Evolutionary conservation across 2,113 vertebrate genomes (phyloP).

Genomic region (Rhineura floridana): DNA sequence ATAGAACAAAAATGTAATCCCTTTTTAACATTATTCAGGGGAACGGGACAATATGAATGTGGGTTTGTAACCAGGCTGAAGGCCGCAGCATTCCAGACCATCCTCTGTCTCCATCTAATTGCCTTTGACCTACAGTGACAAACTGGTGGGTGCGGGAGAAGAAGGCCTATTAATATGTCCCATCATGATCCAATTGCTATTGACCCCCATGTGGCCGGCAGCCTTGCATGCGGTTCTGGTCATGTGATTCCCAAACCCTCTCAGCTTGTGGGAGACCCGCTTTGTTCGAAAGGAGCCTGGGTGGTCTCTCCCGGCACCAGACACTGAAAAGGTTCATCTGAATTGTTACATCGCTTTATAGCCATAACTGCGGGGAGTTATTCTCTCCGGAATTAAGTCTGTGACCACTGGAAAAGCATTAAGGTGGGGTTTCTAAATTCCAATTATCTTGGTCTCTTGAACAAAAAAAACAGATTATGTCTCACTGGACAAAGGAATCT

Average conservation of each 20-base stretch:
- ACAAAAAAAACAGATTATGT: constrained; percentile 63
- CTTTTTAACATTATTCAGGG: not conserved
- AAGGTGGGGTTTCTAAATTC: constrained; percentile 55
- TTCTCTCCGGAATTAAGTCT: constrained; percentile 64
- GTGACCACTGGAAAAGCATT: constrained; percentile 51
- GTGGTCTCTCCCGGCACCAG: constrained; percentile 49
- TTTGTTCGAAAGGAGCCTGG: constrained; percentile 58
- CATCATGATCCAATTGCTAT: constrained; percentile 27
- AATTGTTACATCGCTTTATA: constrained; percentile 48
- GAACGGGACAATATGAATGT: not conserved
- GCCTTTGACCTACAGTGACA: not conserved
- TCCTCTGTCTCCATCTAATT: not conserved
- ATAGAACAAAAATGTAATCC: not conserved
- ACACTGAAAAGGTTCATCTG: constrained; percentile 58
- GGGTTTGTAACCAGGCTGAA: not conserved
- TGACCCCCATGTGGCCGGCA: not conserved
- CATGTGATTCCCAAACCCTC: constrained; percentile 28
- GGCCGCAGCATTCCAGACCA: not conserved
- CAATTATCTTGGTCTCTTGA: constrained; percentile 48
- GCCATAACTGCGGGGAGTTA: constrained; percentile 66
- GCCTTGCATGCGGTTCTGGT: not conserved
- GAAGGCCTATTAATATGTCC: not conserved
- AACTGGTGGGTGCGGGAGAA: not conserved
- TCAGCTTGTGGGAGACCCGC: constrained; percentile 17
- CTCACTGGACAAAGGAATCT: constrained; percentile 40